Base-by-base conservation (phyloP, 2,113 vertebrate genomes). In the Cathartes aura region DNA sequence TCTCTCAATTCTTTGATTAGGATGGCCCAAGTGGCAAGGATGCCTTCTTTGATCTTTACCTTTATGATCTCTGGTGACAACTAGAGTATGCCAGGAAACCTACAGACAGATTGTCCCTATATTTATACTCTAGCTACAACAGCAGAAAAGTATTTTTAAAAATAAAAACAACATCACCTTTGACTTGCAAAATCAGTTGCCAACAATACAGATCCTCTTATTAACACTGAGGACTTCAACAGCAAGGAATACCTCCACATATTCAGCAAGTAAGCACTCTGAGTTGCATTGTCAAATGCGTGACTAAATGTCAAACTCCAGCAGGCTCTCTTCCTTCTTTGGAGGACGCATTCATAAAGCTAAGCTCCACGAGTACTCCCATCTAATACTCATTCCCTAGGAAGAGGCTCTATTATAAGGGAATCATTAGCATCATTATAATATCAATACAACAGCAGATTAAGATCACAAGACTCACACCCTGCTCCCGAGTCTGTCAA, bases 261-360 rank as follows among this genome's bases (percentile, higher is more conserved):
- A 36, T 12, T 66, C 55, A 71, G 38, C 52, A 95, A 64, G 34
- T 6, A 73, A 82, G 50, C 24, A 48, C 60, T 32, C 53, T 29
- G 45, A 91, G 71, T 36, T 0, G 0, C 29, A 11, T 6, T 53
- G 30, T 18, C 56, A 84, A 60, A 38, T 4, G 30, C 0, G 1
- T 10, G 34, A 79, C 30, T 30, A 32, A 43, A 52, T 9, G 43
- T 27, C 58, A 62, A 48, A 55, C 38, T 52, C 27, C 60, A 87
- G n/a, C 27, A 64, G 12, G 15, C 27, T 82, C 43, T 36, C 38
- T 52, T 59, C n/a, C 48, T 64, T 47, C 85, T 88, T 29, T 64
- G 27, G 30, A 86, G 38, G 40, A 47, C 42, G 29, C 15, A 36
- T 21, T 60, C 66, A 60, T 14, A 66, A 60, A 55, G 43, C 34